Percentiles rank a stretch among this genome's conserved stretches.
These are phyloP conservation scores for Eubucco bourcierii DNA, from an alignment of 2,113 vertebrate species.

Conservation along the genomic window DNA sequence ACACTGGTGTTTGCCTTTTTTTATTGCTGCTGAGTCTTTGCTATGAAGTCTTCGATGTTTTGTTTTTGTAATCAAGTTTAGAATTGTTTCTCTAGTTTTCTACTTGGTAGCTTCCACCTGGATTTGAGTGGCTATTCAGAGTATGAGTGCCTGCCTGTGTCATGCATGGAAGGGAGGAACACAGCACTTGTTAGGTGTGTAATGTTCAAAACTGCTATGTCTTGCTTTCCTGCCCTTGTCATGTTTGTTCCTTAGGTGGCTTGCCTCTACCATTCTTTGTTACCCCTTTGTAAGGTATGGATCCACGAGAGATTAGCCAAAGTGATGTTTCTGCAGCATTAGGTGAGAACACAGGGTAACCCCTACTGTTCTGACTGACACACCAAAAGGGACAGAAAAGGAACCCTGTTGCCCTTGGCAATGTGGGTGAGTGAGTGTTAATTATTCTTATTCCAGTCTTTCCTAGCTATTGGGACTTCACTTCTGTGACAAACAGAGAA, in stretches of 20 bases:
- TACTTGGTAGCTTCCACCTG: neutral
- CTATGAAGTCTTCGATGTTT: neutral
- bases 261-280: neutral
- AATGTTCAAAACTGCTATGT: neutral
- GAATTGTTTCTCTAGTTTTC: neutral
- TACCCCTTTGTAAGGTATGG: neutral
- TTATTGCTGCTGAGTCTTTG: neutral
- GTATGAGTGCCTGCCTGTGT: neutral
- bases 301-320: neutral
- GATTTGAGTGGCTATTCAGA: neutral
- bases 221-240: neutral
- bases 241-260: neutral
- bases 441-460: neutral
- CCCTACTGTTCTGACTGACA: neutral
- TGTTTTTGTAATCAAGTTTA: neutral
- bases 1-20: neutral
- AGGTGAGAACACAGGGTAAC: neutral
- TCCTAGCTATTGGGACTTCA: neutral
- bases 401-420: neutral
- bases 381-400: neutral
- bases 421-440: neutral
- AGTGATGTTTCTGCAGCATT: neutral
- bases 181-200: neutral
- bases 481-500: neutral
- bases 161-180: neutral